Base-by-base conservation (phyloP, 2,888 invertebrate genomes). In the Tiliacea aurago region DNA sequence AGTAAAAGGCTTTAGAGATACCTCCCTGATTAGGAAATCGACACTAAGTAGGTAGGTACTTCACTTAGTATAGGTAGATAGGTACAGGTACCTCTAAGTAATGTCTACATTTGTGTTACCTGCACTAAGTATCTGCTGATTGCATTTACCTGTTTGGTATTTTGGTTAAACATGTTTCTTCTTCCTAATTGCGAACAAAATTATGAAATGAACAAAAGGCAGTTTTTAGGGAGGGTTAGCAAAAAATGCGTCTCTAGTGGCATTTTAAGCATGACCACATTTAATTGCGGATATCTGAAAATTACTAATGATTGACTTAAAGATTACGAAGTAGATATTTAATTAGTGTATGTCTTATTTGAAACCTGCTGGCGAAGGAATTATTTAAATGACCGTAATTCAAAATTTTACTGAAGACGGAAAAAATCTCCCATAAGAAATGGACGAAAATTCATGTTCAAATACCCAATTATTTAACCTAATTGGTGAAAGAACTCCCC, bases 1-100 rank as follows among this genome's bases (percentile, higher is more conserved):
- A 70, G 77, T 78, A 85, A 85, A 85, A 78, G 65, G 62, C 70
- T 85, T 86, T 86, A 64, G 28, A 78, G 77, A 74, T 83, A 77
- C 75, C 51, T 61, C 15, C 47, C 45, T 51, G 66, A 82, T 79
- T 82, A 77, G 79, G 71, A 76, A 75, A 82, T 72, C 62, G 56
- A 63, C 51, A 71, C 69, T 56, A 62, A 69, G 77, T 51, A 53
- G n/a, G n/a, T 7, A 20, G 13, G 13, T 55, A 56, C 47, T 62
- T 62, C 45, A 71, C 80, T 64, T 51, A 59, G 41, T 61, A 28
- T 10, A 49, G 18, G 41, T 13, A 70, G 33, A 68, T 4, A 18
- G 47, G 23, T 9, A 2, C 15, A 28, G n/a, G n/a, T n/a, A n/a
- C n/a, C n/a, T n/a, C n/a, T 20, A 51, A 6, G 51, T 20, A n/a